Base-by-base conservation (phyloP, 2,113 vertebrate genomes). In the Eubucco bourcierii region DNA sequence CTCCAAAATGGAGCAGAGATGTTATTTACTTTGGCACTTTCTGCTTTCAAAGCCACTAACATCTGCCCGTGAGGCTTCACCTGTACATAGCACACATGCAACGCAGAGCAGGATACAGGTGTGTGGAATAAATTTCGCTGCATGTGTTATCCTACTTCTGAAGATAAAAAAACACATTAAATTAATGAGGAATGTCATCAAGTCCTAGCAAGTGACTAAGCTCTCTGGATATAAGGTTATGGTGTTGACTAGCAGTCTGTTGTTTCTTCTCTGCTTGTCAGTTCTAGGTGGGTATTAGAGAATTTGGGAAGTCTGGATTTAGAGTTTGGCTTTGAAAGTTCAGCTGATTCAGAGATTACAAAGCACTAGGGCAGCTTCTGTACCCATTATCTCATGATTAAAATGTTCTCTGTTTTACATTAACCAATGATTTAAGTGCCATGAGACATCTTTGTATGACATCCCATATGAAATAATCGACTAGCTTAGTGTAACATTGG, bases 381-480 rank as follows among this genome's bases (percentile, higher is more conserved):
- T 70, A 39, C 27, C 59, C 87, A 95, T 90, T 90, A 95, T 84
- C 76, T 93, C 90, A 89, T 96, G 81, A 89, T 95, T 88, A 92
- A 94, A 81, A 76, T 86, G 81, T 56, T 66, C 87, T 82, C 68
- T 92, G 79, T 58, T 95, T 94, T 85, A 92, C 86, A 90, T 94
- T 91, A 93, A 63, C 92, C 93, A 84, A 93, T 96, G 88, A 94
- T 94, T 95, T 92, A 95, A 92, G 90, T 86, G 65, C 59, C 60
- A 87, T 94, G 94, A 94, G 77, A 94, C 95, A 96, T 92, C 78
- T 93, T 95, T 95, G 63, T 87, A 84, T 94, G 95, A 95, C 94
- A 95, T 80, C 66, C 94, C 93, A 70, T 76, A 93, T 91, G 95
- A 96, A 96, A 96, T 95, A 93, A 96, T 95, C 91, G 85, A 91